A percentile compares a stretch with the other conserved stretches of the same genome.
These are phyloP conservation scores for Toxostoma redivivum DNA, from an alignment of 2,113 vertebrate species.

Conservation along the genomic window DNA sequence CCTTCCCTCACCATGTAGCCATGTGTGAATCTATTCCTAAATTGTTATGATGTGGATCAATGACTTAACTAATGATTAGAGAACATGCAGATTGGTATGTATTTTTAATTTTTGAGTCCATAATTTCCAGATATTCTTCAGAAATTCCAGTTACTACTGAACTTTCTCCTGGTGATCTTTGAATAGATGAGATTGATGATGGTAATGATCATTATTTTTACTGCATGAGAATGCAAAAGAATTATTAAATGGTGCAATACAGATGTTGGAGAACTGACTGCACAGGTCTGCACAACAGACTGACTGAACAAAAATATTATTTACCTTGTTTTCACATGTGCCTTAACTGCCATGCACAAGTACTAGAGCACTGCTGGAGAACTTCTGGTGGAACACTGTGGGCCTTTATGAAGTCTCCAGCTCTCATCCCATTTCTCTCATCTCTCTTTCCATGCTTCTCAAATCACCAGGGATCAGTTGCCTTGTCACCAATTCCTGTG, in stretches of 20 bases:
- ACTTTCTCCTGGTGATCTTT: neutral
- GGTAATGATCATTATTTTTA: neutral
- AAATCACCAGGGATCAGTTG: neutral
- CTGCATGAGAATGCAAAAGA: neutral
- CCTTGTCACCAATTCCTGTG: neutral
- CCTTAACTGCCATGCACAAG: neutral
- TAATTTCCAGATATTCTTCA: neutral
- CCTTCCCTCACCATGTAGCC: neutral
- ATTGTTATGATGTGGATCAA: neutral
- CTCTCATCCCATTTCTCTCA: neutral
- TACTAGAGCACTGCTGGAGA: neutral
- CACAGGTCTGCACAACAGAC: neutral
- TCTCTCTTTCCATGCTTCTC: neutral
- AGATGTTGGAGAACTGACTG: neutral
- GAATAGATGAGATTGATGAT: neutral
- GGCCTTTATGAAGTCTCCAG: neutral
- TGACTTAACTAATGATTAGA: neutral
- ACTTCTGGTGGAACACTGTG: neutral
- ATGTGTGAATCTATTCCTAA: neutral
- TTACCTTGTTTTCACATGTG: neutral
- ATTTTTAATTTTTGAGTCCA: neutral
- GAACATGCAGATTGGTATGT: neutral
- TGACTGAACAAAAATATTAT: neutral
- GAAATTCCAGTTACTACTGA: neutral
- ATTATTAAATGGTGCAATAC: neutral